Evolutionary conservation across 1,140 invertebrate genomes (phyloP).

Genomic region (Drosophila suzukii): DNA sequence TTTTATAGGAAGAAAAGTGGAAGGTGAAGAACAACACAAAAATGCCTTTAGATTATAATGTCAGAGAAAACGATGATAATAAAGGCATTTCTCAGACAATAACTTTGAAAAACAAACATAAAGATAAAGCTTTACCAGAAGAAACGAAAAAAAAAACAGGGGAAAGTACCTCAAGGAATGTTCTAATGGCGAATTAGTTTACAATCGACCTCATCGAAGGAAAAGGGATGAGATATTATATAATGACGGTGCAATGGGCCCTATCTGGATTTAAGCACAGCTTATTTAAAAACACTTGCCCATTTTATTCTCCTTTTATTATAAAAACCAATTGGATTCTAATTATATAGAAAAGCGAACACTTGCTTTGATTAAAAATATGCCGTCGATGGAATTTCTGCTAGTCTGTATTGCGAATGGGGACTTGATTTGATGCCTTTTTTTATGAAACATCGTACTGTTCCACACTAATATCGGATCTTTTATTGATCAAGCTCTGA

Average conservation of each 20-base stretch:
- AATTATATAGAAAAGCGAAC: too few species aligned
- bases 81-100: neutral
- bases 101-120: accelerated
- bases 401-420: too few species aligned
- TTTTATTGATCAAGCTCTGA: neutral
- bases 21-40: too few species aligned
- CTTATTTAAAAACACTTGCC: slow-evolving; percentile 4
- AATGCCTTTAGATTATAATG: neutral
- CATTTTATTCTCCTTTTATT: neutral
- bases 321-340: too few species aligned
- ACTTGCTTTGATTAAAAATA: too few species aligned
- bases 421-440: neutral
- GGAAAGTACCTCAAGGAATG: neutral
- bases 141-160: neutral
- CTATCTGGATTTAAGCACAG: neutral
- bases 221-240: neutral
- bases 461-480: neutral
- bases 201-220: slow-evolving; percentile 10
- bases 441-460: neutral
- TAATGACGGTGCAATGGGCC: neutral
- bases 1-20: too few species aligned
- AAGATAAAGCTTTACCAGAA: too few species aligned
- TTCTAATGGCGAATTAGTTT: neutral
- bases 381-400: too few species aligned
- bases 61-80: neutral